Base-by-base conservation (phyloP, 2,888 invertebrate species). In the Cheilosia scutellata region DNA sequence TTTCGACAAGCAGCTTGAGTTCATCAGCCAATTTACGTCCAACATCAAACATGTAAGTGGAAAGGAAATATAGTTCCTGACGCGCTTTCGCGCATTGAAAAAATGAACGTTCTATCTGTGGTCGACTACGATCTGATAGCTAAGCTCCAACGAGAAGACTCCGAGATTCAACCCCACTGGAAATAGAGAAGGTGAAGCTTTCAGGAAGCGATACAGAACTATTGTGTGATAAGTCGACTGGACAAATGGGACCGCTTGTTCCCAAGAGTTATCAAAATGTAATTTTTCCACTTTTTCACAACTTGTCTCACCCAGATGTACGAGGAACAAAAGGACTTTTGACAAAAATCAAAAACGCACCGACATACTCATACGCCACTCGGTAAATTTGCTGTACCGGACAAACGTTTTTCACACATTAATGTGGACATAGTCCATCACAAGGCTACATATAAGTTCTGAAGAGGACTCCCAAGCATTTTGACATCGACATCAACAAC, bases 221-320 rank as follows among this genome's bases (percentile, higher is more conserved):
- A 7, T 27, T 51, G 27, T 27, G 51, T 51, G 51, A 51, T 51
- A 51, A 51, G 51, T 51, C 27, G n/a, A 51, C 51, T 51, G 47
- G 47, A 47, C 20, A 47, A 47, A 20, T 47, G 47, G 16, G 44
- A n/a, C 16, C 44, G 31, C 31, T 31, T 31, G 31, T 31, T 31
- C 31, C 31, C 0, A 31, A 31, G 5, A 31, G 5, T 5, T 31
- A 31, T 31, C 31, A 31, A 31, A 31, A 29, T 4, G 29, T 29
- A 29, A 29, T 29, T 29, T 29, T 29, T 29, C 5, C 29, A 2
- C 29, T 29, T 5, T 29, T 29, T 29, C 29, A 29, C 29, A 29
- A 29, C 29, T 29, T 29, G 29, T 29, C 29, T 29, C 29, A 29
- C 5, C 29, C n/a, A n/a, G n/a, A n/a, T n/a, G n/a, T n/a, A n/a